Evolutionary conservation across 2,797 vertebrate species (phyloP), one percentile per base, ranked within the genome.

Genomic region (Triplophysa bombifrons): DNA sequence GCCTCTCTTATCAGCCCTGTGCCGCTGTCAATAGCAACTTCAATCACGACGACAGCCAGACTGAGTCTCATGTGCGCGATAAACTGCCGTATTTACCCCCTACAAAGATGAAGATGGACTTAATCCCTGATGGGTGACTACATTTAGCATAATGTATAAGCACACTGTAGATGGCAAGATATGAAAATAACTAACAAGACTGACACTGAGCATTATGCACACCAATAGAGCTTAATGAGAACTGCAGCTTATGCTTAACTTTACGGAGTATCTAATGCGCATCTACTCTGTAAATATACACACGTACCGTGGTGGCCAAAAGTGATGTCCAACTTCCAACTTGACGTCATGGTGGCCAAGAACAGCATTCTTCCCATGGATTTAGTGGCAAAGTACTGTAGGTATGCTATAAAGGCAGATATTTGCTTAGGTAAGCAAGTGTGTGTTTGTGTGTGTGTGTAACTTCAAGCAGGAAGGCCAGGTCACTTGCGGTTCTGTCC

Each of bases 1-100:
- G 85, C 84, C 83, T 83, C 83, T 75, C 64, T 85, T 87, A 83
- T 85, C 82, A 81, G 86, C 72, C 64, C 84, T 81, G 74, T 77
- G 82, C 79, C 63, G 58, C 82, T 78, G 82, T 84, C 81, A 85
- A 85, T 83, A 81, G 76, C 20, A 61, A 61, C 79, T 80, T 79
- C 68, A 78, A 76, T 78, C 81, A 75, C 79, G 69, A 27, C 75
- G 25, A 78, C 73, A 74, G 38, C 71, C 60, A 77, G 48, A 78
- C 38, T 65, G 38, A 74, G 30, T 70, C 38, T 65, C 72, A 16
- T 16, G 46, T 64, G 19, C 41, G 20, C 38, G 27, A 76, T 76
- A 75, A 83, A 66, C 30, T 38, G 48, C 11, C n/a, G 66, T 60
- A 51, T 76, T 72, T 68, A 72, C 60, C 61, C 63, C 22, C 41